These are phyloP conservation scores for Centropyge bicolor DNA, from an alignment of 2,797 vertebrate species.

Conservation along the genomic window DNA sequence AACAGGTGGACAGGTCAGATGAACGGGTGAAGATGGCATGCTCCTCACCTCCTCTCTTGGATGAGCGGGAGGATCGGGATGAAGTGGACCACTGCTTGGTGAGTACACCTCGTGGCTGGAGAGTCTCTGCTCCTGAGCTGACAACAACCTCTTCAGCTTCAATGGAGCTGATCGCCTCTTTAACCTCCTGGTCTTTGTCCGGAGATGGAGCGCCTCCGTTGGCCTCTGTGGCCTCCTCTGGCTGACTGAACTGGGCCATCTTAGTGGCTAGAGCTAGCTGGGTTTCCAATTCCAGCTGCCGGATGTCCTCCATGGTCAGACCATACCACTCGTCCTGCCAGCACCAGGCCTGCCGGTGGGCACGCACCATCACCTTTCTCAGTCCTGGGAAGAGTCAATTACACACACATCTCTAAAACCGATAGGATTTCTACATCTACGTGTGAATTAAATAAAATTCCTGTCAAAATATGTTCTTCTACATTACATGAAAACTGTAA, in stretches of 20 bases:
- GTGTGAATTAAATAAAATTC: not conserved
- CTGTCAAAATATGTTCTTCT: not conserved
- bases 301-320: constrained; percentile 96
- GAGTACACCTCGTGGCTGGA: constrained; percentile 88
- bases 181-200: constrained; percentile 85
- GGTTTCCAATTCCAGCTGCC: constrained; percentile 95
- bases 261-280: constrained; percentile 95
- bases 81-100: constrained; percentile 99
- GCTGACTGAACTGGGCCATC: constrained; percentile 95
- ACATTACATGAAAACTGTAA: not conserved
- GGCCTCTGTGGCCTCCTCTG: constrained; percentile 87
- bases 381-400: constrained; percentile 83
- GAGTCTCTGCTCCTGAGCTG: constrained; percentile 78
- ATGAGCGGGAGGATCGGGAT: constrained; percentile 95
- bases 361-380: constrained; percentile 97
- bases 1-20: too few species aligned
- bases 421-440: not conserved
- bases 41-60: constrained; percentile 94
- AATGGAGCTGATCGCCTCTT: constrained; percentile 81
- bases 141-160: constrained; percentile 80
- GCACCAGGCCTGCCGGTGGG: constrained; percentile 99
- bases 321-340: constrained; percentile 99
- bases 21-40: not conserved
- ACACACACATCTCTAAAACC: not conserved
- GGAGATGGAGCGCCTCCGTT: constrained; percentile 79